Evolutionary conservation across 2,888 invertebrate genomes (phyloP), one percentile per base, ranked within the genome.

Genomic region (Dascillus cervinus): DNA sequence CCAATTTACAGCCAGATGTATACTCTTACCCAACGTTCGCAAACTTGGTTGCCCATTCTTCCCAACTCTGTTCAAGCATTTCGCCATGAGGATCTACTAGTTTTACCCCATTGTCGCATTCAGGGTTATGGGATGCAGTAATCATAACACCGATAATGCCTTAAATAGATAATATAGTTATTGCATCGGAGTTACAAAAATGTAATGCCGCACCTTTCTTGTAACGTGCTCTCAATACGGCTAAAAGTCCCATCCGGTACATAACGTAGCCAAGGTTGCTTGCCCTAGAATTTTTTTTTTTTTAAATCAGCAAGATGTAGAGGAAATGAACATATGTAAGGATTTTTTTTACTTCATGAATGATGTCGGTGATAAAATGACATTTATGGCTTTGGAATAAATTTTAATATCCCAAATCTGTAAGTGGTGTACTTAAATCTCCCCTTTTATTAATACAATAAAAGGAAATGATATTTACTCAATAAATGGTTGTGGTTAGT

Each of bases 71-170:
- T 44, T 91, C 89, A 52, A 99, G 63, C 98, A 99, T 98, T 66
- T 96, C 96, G 1, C 98, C 98, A 44, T 76, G 76, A 1, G 95
- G 94, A 66, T 98, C 97, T 23, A 98, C 79, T 25, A 99, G 67
- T 64, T 99, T 99, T 2, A 95, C 87, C 1, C 97, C 97, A 65
- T 97, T 97, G 60, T 97, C 97, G 0, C 82, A 80, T 58, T 87
- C 92, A 26, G 95, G 82, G 66, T 99, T 99, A 62, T 99, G 98
- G 1, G 97, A 97, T 0, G 98, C 98, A 1, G 98, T 99, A 49
- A 99, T 91, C 97, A 99, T 97, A n/a, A 96, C 77, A 22, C 98
- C 98, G 56, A 95, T 82, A 17, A 82, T 75, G 53, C 82, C 82
- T 68, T n/a, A 67, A 32, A 57, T 26, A 32, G 35, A 4, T 26